Evolutionary conservation across 2,888 invertebrate genomes (phyloP), one percentile per base, ranked within the genome.

Genomic region (Agrochola lychnidis): DNA sequence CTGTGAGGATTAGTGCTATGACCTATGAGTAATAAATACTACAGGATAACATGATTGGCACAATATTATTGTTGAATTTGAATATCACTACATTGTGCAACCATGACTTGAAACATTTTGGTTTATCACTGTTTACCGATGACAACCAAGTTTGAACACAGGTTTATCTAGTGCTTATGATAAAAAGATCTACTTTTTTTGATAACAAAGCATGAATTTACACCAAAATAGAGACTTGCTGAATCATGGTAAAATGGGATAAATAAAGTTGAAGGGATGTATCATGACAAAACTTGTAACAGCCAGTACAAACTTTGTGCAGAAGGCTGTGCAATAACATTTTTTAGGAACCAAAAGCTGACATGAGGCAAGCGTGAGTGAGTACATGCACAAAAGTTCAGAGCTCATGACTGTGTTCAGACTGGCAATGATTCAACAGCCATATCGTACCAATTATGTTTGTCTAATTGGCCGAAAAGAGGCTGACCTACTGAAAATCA

Each of bases 81-180:
- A 14, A 56, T 75, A 68, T 63, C 57, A 77, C 45, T 56, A 72
- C 51, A 61, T 82, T 82, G 83, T 36, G 63, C 83, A 82, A 81
- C 22, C 45, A 82, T 82, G 48, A 69, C 59, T 48, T 14, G 5
- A 22, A 70, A 48, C 2, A 56, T 64, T 64, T 57, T 62, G 56
- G 56, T 81, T 56, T 45, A 62, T 80, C 48, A 48, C 6, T 56
- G 16, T 40, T 53, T 69, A 57, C 2, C 25, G n/a, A 70, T 70
- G 73, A 69, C 56, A 78, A 56, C 56, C 30, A 69, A 59, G 16
- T 73, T 68, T 36, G 6, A 63, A 79, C 7, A 63, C 10, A 14
- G 36, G 14, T 36, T 79, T 45, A 79, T 79, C 51, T 53, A 59
- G 36, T 2, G 10, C 19, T 48, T 40, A 36, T 53, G 42, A 64